Conservation (phyloP, 2,888 invertebrate species). For the Dexiosoma caninum region DNA sequence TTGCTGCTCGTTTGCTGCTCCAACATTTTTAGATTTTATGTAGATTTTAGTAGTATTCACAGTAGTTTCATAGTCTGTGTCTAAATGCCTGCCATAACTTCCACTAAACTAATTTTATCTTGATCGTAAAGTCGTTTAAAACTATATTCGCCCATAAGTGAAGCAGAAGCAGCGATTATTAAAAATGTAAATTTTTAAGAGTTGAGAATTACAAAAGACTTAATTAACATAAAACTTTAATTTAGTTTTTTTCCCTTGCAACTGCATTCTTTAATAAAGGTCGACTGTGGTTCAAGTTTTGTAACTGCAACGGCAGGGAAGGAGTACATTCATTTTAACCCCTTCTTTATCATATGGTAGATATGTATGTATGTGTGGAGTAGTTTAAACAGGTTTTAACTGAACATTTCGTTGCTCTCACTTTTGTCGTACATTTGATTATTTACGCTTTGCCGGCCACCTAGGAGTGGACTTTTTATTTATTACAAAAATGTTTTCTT, state of each 20-base stretch:
- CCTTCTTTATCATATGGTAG: constrained; percentile 21
- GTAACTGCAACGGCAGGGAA: not conserved
- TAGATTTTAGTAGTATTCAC: not conserved
- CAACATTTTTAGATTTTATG: too few species aligned
- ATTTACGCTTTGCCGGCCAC: constrained; percentile 76
- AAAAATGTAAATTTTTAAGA: constrained; percentile 29
- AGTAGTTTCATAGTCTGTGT: not conserved
- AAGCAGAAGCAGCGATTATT: constrained; percentile 7
- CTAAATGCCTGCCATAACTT: not conserved
- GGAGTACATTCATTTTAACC: not conserved
- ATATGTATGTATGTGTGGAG: not conserved
- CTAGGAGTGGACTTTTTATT: constrained; percentile 66
- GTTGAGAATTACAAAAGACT: constrained; percentile 9
- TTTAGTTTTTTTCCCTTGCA: not conserved
- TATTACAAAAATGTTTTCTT: not conserved
- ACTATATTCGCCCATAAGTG: not conserved
- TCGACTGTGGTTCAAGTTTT: not conserved
- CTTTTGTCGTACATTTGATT: constrained; percentile 65
- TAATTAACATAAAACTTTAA: constrained; percentile 45
- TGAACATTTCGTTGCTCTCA: constrained; percentile 21
- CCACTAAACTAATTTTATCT: constrained; percentile 42
- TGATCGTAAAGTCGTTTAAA: constrained; percentile 21
- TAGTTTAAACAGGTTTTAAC: too few species aligned
- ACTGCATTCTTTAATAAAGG: not conserved
- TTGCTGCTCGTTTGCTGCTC: not conserved